A percentile compares a stretch with the other conserved stretches of the same genome.
phyloP scores from a whole-genome alignment of 2,797 vertebrate species.

The Mus spretus region DNA sequence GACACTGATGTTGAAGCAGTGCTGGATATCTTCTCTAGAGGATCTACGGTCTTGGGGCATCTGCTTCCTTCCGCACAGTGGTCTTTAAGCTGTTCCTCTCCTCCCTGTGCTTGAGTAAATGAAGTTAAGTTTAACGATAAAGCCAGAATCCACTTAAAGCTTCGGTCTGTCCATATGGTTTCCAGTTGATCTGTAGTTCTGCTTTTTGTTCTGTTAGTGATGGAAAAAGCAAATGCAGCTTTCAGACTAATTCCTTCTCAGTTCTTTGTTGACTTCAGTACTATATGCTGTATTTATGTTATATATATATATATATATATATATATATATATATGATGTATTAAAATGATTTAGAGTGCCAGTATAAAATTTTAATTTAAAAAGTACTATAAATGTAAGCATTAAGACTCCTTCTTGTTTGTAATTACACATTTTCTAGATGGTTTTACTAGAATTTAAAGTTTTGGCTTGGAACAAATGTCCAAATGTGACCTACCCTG shows the following conservation, averaged over 20 bases:
- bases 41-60: not conserved
- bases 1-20: not conserved
- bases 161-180: not conserved
- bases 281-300: not conserved
- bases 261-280: conserved; percentile 29
- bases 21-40: not conserved
- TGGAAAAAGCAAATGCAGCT: conserved; percentile 42
- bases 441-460: conserved; percentile 1
- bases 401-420: not conserved
- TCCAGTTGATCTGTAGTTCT: not conserved
- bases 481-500: not conserved
- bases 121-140: not conserved
- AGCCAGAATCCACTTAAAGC: not conserved
- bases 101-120: not conserved
- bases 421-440: conserved; percentile 20
- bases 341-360: not conserved
- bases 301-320: not conserved
- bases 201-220: conserved; percentile 6
- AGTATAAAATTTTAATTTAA: conserved; percentile 18
- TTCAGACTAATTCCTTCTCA: conserved; percentile 3
- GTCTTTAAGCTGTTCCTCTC: not conserved
- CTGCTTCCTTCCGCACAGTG: not conserved
- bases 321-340: not conserved
- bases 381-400: not conserved
- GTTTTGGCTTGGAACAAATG: not conserved